Base-by-base conservation (phyloP, 2,888 invertebrate genomes). In the Portevinia maculata region DNA sequence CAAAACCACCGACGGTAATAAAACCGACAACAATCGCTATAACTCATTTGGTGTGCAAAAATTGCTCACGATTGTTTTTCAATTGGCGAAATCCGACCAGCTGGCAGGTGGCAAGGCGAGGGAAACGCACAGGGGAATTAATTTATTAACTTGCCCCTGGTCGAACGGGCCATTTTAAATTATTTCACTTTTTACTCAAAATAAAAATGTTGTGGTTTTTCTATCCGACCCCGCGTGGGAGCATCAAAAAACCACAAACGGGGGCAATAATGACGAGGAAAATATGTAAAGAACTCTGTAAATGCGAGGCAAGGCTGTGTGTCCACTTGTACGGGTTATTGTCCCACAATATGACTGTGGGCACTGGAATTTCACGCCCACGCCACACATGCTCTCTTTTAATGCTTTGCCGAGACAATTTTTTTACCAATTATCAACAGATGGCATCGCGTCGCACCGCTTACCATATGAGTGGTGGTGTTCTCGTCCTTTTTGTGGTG, bases 1-100 rank as follows among this genome's bases (percentile, higher is more conserved):
- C 85, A 86, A 86, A 85, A 84, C 86, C 85, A 79, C 86, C 69
- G 84, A 78, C 83, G 85, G 86, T 86, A 86, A 85, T 86, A 86
- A 86, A 86, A 86, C 84, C 84, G 79, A 85, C 79, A 85, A 86
- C 85, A 84, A 85, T 79, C 84, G 84, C 79, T 85, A 86, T 86
- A 86, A 86, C 84, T 86, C 86, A 86, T 86, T 85, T 83, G 84
- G 71, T 48, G 74, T 74, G 85, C 85, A 86, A 83, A 83, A 83
- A 83, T 73, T 83, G 83, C 78, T 76, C 83, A 78, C 83, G 71
- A 78, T 78, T 83, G 83, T 84, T 85, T 85, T 84, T 81, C 86
- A 86, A 86, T 86, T 85, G 86, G 85, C 69, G 62, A 71, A 79
- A 78, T 79, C 52, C 48, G 3, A 9, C 9, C 44, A 44, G 60